phyloP scores from a whole-genome alignment of 2,113 vertebrate species.

The Apodemus speciosus region DNA sequence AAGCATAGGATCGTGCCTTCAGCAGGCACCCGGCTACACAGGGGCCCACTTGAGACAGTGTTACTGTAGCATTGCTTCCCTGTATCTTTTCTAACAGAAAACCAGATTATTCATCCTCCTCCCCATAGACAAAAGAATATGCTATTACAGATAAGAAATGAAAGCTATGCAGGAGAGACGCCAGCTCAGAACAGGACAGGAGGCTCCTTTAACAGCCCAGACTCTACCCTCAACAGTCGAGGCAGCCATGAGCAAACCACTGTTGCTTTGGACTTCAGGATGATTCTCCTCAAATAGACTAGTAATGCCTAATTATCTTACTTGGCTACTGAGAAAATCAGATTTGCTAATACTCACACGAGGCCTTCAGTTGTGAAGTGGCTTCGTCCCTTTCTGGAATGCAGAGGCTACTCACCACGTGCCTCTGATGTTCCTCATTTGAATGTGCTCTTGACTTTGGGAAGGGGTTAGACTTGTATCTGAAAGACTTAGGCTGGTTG shows the following conservation, averaged over 20 bases:
- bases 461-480: background rate
- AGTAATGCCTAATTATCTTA: background rate
- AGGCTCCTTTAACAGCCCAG: background rate
- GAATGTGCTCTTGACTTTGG: background rate
- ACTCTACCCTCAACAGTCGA: background rate
- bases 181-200: background rate
- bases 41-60: background rate
- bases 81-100: background rate
- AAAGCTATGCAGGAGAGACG: background rate
- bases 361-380: background rate
- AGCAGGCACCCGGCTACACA: background rate
- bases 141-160: background rate
- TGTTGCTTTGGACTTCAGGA: background rate
- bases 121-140: conserved; percentile 17
- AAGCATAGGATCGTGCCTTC: background rate
- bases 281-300: background rate
- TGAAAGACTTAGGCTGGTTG: background rate
- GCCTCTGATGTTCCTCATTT: background rate
- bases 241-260: background rate
- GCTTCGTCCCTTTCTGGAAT: background rate
- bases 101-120: background rate
- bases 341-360: background rate
- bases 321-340: conserved; percentile 2
- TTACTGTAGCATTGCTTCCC: background rate
- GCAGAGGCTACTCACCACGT: background rate